A percentile compares a stretch with the other conserved stretches of the same genome.
Evolutionary conservation across 2,888 invertebrate species (phyloP).

Genomic region (Orthonevra nobilis): DNA sequence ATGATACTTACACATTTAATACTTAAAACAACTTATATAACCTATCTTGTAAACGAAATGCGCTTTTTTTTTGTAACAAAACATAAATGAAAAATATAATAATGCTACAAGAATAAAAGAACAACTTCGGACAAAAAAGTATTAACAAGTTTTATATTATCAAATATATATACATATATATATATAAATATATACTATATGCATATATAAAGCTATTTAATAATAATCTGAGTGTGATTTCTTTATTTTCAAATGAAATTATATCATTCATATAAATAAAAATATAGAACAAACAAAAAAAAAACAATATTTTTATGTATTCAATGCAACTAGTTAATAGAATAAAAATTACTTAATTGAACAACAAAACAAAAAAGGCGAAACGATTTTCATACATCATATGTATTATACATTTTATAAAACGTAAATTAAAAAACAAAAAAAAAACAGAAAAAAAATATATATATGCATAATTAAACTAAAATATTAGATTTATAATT

Average conservation of each 20-base stretch:
- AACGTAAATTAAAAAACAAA: slow-evolving; percentile 29
- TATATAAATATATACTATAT: slow-evolving; percentile 63
- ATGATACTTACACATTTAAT: slow-evolving; percentile 43
- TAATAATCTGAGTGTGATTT: slow-evolving; percentile 70
- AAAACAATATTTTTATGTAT: slow-evolving; percentile 65
- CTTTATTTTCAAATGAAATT: slow-evolving; percentile 67
- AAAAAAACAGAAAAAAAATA: slow-evolving; percentile 17
- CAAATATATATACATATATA: slow-evolving; percentile 55
- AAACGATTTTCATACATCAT: slow-evolving; percentile 68
- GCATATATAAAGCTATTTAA: slow-evolving; percentile 66
- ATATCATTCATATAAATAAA: slow-evolving; percentile 60
- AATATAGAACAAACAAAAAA: slow-evolving; percentile 55
- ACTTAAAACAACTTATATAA: slow-evolving; percentile 14
- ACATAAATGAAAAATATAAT: slow-evolving; percentile 19
- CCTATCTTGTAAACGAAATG: slow-evolving; percentile 53
- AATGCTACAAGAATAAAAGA: slow-evolving; percentile 47
- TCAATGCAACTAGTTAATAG: slow-evolving; percentile 67
- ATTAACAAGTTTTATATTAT: slow-evolving; percentile 66
- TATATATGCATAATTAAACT: slow-evolving; percentile 25
- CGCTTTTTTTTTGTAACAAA: slow-evolving; percentile 57
- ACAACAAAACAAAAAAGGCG: slow-evolving; percentile 22
- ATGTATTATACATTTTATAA: slow-evolving; percentile 64
- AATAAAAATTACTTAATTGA: slow-evolving; percentile 55
- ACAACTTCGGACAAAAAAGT: slow-evolving; percentile 67
- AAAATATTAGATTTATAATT: slow-evolving; percentile 70